A percentile compares a stretch with the other conserved stretches of the same genome.
phyloP scores from a whole-genome alignment of 2,797 vertebrate species.

The Chelon labrosus region DNA sequence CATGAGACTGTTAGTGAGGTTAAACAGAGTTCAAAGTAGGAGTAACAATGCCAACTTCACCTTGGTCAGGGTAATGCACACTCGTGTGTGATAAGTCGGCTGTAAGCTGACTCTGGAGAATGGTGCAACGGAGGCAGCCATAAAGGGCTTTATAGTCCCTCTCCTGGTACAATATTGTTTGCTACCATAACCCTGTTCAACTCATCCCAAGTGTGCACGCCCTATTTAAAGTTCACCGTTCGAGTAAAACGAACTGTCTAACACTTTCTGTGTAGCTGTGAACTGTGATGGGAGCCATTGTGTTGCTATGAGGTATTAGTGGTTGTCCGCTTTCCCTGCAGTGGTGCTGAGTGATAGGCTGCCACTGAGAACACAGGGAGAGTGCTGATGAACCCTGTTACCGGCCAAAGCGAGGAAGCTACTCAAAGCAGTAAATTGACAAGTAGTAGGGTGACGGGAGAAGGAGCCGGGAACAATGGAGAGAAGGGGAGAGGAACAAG shows the following conservation, averaged over 20 bases:
- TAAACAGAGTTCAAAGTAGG: constrained; percentile 8
- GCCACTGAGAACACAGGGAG: constrained; percentile 37
- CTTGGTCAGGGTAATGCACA: constrained; percentile 12
- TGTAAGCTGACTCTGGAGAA: constrained; percentile 44
- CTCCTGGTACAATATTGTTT: constrained; percentile 31
- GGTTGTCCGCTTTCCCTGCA: constrained; percentile 26
- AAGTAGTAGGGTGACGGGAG: constrained; percentile 31
- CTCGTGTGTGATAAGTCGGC: constrained; percentile 32
- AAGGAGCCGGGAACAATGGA: constrained; percentile 31
- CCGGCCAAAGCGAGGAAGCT: constrained; percentile 44
- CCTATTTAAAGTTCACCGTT: constrained; percentile 33
- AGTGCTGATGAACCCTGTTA: constrained; percentile 58
- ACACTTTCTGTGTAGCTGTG: too few relatives aligned
- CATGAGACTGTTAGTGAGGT: constrained; percentile 4
- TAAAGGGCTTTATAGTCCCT: constrained; percentile 46
- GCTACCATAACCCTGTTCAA: constrained; percentile 32
- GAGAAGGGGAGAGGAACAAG: not conserved
- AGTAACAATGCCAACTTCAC: constrained; percentile 13
- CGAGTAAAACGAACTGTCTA: constrained; percentile 24
- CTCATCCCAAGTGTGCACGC: constrained; percentile 23
- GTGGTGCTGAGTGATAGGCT: constrained; percentile 58
- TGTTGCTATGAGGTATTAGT: constrained; percentile 29
- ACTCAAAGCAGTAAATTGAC: constrained; percentile 42
- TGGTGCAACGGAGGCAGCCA: constrained; percentile 15
- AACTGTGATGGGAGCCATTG: constrained; percentile 16